Evolutionary conservation across 2,113 vertebrate genomes (phyloP), one percentile per base, ranked within the genome.

Genomic region (Tursiops truncatus): DNA sequence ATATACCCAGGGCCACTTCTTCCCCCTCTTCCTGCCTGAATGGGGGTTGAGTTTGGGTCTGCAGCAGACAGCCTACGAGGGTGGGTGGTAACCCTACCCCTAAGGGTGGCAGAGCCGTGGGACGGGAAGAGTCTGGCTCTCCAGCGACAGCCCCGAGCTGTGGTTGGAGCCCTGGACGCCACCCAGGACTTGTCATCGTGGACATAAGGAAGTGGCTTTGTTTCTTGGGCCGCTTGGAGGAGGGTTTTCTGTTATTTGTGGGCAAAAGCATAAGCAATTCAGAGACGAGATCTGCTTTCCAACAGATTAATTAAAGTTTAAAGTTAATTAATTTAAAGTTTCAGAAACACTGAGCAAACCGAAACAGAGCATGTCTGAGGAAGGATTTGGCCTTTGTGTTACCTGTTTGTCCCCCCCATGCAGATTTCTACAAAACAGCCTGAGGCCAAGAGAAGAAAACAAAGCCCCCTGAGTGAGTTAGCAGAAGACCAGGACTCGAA

Each of bases 211-310:
- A 73, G 20, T 21, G 25, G 53, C 71, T 71, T 84, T 65, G 88
- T 56, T 85, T 88, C 50, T 81, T 20, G 20, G 33, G 62, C 67
- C 63, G 8, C 31, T 65, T 6, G 13, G 74, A 67, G n/a, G n/a
- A 85, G 81, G 68, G 26, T 14, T 90, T 90, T 73, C 60, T 92
- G 33, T 18, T 62, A 83, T 41, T 89, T 20, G 17, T 44, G 36
- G 28, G 21, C 18, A 60, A 92, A 81, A 94, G 12, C 23, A 44
- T 33, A 71, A 53, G 14, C 67, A 41, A 25, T 6, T 10, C 26
- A 92, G n/a, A 71, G 21, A 28, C 15, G 58, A 50, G 62, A 62
- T 9, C 33, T 25, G 33, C 50, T 89, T 89, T 53, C 71, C 56
- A 18, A 25, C 58, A 71, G 21, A 38, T 38, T 38, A 38, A 38